Evolutionary conservation across 2,113 vertebrate species (phyloP).

Genomic region (Mormoops blainvillei): DNA sequence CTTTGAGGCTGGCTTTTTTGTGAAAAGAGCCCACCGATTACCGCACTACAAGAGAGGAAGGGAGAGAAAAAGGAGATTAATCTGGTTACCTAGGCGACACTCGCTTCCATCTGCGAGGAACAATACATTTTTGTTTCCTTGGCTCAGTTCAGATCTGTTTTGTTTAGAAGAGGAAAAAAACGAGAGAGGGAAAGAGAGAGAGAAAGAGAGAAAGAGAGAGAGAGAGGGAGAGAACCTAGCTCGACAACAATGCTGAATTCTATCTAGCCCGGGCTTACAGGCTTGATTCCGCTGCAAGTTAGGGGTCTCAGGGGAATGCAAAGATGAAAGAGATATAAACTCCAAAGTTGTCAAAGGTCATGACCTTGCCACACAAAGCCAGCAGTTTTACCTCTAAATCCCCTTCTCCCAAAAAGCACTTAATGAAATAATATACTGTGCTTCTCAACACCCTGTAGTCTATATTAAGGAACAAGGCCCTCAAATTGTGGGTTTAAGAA

Average conservation of each 20-base stretch:
- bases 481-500: slow-evolving; percentile 71
- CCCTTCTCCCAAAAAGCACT: slow-evolving; percentile 88
- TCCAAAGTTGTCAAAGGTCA: slow-evolving; percentile 92
- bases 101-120: slow-evolving; percentile 99
- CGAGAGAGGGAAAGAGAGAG: slow-evolving; percentile 70
- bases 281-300: slow-evolving; percentile 83
- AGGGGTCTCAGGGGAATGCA: slow-evolving; percentile 82
- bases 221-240: slow-evolving; percentile 76
- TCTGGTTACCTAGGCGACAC: slow-evolving; percentile 99
- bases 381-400: slow-evolving; percentile 90
- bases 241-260: slow-evolving; percentile 93
- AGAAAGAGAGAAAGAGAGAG: slow-evolving; percentile 42
- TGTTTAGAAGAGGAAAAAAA: slow-evolving; percentile 82
- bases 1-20: slow-evolving; percentile 99
- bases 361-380: slow-evolving; percentile 93
- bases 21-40: slow-evolving; percentile 99
- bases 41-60: slow-evolving; percentile 99
- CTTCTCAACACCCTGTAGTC: slow-evolving; percentile 80
- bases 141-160: slow-evolving; percentile 99
- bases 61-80: slow-evolving; percentile 99
- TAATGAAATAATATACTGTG: slow-evolving; percentile 97
- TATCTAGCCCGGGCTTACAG: slow-evolving; percentile 87
- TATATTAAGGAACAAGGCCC: slow-evolving; percentile 71
- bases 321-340: slow-evolving; percentile 87
- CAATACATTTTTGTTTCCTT: slow-evolving; percentile 99